phyloP scores from a whole-genome alignment of 2,888 invertebrate genomes.

The Sinotaia quadrata region DNA sequence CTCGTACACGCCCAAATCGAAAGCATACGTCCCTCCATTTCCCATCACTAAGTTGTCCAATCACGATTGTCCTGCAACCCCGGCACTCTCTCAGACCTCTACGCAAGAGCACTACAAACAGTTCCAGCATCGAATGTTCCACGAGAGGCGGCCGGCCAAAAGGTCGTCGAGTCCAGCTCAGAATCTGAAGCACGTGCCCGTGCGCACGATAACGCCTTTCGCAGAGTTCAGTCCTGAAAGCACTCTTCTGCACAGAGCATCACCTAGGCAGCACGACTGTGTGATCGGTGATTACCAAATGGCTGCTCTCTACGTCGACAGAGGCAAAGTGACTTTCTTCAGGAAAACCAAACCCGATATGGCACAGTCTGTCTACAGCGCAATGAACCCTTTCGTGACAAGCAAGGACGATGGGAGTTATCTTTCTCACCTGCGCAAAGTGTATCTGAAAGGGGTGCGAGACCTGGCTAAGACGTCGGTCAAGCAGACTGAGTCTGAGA shows the following conservation, averaged over 20 bases:
- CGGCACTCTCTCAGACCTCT: too few relatives aligned
- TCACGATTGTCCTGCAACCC: too few relatives aligned
- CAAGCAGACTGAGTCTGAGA: slow-evolving; percentile 14
- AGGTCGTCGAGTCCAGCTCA: background rate
- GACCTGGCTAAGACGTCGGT: slow-evolving; percentile 33
- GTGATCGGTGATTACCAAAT: slow-evolving; percentile 18
- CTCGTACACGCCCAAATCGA: slow-evolving; percentile 18
- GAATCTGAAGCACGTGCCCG: background rate
- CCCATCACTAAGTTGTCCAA: slow-evolving; percentile 41
- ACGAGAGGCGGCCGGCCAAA: background rate
- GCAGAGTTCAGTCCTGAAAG: too few relatives aligned
- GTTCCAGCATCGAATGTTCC: too few relatives aligned
- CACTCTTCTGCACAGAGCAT: background rate
- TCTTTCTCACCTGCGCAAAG: slow-evolving; percentile 49
- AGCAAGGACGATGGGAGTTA: slow-evolving; percentile 44
- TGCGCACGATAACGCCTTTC: background rate
- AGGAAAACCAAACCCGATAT: slow-evolving; percentile 48
- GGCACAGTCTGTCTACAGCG: slow-evolving; percentile 35
- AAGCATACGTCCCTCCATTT: slow-evolving; percentile 32
- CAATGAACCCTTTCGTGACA: slow-evolving; percentile 15
- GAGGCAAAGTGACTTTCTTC: slow-evolving; percentile 51
- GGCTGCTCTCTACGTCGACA: slow-evolving; percentile 35
- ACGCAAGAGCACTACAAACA: too few relatives aligned
- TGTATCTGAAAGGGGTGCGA: slow-evolving; percentile 52
- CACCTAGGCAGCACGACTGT: slow-evolving; percentile 4